Evolutionary conservation across 2,797 vertebrate genomes (phyloP).

Genomic region (Streptopelia turtur): DNA sequence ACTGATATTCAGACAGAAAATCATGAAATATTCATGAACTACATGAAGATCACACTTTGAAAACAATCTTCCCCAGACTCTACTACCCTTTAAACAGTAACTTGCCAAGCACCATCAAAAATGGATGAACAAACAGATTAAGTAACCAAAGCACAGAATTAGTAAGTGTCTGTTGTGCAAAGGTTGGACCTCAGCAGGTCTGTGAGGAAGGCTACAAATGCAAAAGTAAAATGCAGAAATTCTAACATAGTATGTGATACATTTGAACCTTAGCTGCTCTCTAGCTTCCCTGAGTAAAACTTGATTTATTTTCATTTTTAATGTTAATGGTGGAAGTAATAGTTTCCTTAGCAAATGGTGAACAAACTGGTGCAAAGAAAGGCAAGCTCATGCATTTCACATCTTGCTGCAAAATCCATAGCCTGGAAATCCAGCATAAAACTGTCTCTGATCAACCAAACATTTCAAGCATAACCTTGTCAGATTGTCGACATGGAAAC

Average conservation of each 20-base stretch:
- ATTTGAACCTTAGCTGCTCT: neutral
- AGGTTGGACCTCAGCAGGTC: neutral
- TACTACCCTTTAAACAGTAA: neutral
- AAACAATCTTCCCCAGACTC: neutral
- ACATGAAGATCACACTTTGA: neutral
- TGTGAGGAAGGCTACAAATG: neutral
- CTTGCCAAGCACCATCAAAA: neutral
- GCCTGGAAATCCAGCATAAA: neutral
- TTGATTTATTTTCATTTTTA: constrained; percentile 36
- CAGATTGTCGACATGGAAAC: neutral
- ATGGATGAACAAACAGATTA: neutral
- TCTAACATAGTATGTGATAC: neutral
- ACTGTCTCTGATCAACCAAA: neutral
- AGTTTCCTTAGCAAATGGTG: neutral
- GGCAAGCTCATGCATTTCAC: neutral
- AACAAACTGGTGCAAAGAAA: neutral
- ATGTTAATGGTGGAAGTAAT: neutral
- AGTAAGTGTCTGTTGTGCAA: neutral
- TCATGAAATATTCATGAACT: neutral
- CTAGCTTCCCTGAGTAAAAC: neutral
- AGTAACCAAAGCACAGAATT: neutral
- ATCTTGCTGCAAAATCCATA: neutral
- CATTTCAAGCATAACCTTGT: neutral
- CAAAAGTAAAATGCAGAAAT: neutral
- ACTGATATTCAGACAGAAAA: neutral